phyloP scores from a whole-genome alignment of 2,113 vertebrate species.

The Menidia beryllina region DNA sequence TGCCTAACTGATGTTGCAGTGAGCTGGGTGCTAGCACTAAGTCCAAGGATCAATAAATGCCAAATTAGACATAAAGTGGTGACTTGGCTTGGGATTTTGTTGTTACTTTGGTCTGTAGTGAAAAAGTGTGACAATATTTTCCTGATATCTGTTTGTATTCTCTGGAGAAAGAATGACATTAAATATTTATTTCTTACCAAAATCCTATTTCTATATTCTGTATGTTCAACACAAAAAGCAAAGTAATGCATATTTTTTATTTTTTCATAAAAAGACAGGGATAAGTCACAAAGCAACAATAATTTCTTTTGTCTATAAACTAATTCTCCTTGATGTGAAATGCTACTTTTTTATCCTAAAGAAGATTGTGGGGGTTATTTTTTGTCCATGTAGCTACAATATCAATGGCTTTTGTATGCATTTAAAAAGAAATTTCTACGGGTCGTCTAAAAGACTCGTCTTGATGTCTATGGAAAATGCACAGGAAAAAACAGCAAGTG shows the following conservation, averaged over 20 bases:
- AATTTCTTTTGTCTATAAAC: slow-evolving; percentile 71
- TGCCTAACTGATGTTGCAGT: slow-evolving; percentile 12
- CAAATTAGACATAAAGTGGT: slow-evolving; percentile 9
- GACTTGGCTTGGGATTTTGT: not conserved
- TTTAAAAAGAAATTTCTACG: slow-evolving; percentile 41
- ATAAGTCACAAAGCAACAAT: slow-evolving; percentile 76
- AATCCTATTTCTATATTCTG: not conserved
- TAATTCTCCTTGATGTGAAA: slow-evolving; percentile 63
- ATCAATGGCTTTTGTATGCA: slow-evolving; percentile 51
- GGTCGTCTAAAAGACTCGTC: slow-evolving; percentile 51
- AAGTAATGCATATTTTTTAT: slow-evolving; percentile 69
- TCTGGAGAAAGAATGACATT: slow-evolving; percentile 33
- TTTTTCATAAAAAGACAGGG: slow-evolving; percentile 76
- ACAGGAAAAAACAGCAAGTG: slow-evolving; percentile 55
- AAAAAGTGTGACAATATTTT: slow-evolving; percentile 6
- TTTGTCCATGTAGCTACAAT: slow-evolving; percentile 57
- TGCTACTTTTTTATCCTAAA: slow-evolving; percentile 53
- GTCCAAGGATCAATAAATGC: slow-evolving; percentile 2
- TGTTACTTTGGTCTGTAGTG: not conserved
- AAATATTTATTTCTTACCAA: slow-evolving; percentile 55
- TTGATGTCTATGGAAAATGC: slow-evolving; percentile 58
- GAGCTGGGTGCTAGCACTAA: slow-evolving; percentile 13
- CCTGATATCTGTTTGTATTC: slow-evolving; percentile 13
- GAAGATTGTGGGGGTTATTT: slow-evolving; percentile 34
- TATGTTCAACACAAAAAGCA: slow-evolving; percentile 49